A percentile compares a stretch with the other conserved stretches of the same genome.
These are phyloP conservation scores for Urechis unicinctus DNA, from an alignment of 2,888 invertebrate species.

Conservation along the genomic window DNA sequence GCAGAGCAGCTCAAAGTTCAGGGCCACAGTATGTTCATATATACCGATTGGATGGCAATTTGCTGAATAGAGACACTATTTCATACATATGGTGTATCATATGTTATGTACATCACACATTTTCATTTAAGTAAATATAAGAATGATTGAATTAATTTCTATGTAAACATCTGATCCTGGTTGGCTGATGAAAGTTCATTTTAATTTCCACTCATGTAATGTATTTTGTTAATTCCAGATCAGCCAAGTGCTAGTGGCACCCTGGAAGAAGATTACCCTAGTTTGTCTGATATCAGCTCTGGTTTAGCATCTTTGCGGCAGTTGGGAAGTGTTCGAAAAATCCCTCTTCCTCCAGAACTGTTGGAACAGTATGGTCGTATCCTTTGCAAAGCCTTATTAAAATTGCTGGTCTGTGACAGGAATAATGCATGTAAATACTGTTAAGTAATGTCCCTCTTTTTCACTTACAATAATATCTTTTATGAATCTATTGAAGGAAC, in stretches of 20 bases:
- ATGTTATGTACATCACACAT: neutral
- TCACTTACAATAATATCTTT: too few species aligned
- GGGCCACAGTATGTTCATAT: constrained; percentile 13
- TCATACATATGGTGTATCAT: neutral
- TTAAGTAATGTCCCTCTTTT: too few species aligned
- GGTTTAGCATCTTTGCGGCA: constrained; percentile 65
- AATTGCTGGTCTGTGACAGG: too few species aligned
- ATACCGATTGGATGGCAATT: too few species aligned
- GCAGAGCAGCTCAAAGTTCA: constrained; percentile 16
- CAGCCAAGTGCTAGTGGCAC: constrained; percentile 83
- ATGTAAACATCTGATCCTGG: too few species aligned
- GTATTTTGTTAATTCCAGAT: too few species aligned
- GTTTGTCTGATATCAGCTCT: constrained; percentile 63
- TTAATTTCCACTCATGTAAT: neutral
- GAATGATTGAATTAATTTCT: too few species aligned
- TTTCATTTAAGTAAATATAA: neutral
- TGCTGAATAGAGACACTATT: neutral
- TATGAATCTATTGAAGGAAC: too few species aligned
- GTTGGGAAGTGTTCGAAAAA: constrained; percentile 64
- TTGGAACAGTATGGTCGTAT: constrained; percentile 91
- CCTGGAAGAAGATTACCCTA: constrained; percentile 83
- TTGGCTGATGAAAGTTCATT: neutral
- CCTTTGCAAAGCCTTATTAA: constrained; percentile 22
- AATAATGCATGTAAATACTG: too few species aligned
- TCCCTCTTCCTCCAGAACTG: constrained; percentile 86